Percentiles rank a stretch among this genome's conserved stretches.
Evolutionary conservation across 2,888 invertebrate genomes (phyloP).

Genomic region (Neocrepidodera transversa): DNA sequence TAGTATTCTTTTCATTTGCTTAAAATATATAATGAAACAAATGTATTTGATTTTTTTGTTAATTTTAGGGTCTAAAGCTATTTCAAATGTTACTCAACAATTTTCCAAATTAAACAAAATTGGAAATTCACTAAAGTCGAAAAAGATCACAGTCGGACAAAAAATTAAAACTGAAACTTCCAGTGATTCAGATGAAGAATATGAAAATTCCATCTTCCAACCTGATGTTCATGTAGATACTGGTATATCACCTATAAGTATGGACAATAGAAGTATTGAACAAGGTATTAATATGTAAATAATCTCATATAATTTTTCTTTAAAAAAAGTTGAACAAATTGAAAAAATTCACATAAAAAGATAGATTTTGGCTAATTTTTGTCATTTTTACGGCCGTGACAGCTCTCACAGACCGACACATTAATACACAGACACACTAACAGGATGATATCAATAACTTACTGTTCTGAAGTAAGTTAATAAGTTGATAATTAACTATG

Average conservation of each 20-base stretch:
- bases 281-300: slow-evolving; percentile 43
- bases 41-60: too few species aligned
- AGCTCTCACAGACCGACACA: too few species aligned
- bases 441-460: too few species aligned
- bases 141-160: slow-evolving; percentile 60
- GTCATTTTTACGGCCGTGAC: too few species aligned
- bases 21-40: too few species aligned
- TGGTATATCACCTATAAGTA: slow-evolving; percentile 41
- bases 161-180: slow-evolving; percentile 56
- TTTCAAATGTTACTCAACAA: slow-evolving; percentile 86
- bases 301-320: too few species aligned
- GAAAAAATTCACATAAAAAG: too few species aligned
- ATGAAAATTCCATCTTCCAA: slow-evolving; percentile 66
- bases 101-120: slow-evolving; percentile 84
- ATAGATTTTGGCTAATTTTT: too few species aligned
- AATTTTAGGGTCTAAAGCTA: slow-evolving; percentile 81
- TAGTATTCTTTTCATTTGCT: too few species aligned
- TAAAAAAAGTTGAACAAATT: too few species aligned
- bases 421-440: too few species aligned
- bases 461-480: too few species aligned
- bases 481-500: neutral
- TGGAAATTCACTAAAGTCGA: slow-evolving; percentile 68
- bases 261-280: slow-evolving; percentile 48
- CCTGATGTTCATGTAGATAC: slow-evolving; percentile 49
- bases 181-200: slow-evolving; percentile 70